These are phyloP conservation scores for Callionymus lyra DNA, from an alignment of 2,113 vertebrate genomes.

Conservation along the genomic window DNA sequence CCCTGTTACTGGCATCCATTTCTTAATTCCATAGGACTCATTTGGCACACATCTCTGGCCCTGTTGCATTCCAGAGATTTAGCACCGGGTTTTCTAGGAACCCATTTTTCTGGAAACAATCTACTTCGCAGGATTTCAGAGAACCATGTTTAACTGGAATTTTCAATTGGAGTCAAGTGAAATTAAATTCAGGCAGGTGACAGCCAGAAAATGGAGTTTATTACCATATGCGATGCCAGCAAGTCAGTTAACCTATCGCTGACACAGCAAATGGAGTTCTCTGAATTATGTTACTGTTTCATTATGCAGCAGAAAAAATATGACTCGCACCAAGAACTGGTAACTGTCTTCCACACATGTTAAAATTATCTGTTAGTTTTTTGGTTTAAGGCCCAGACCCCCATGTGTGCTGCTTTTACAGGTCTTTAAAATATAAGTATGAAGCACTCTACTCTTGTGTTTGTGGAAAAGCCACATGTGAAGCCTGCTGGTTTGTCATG, in stretches of 20 bases:
- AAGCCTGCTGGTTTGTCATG: constrained; percentile 57
- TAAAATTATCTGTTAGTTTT: constrained; percentile 41
- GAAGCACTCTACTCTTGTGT: constrained; percentile 59
- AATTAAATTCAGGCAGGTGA: constrained; percentile 18
- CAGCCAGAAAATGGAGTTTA: constrained; percentile 43
- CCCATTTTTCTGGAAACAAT: constrained; percentile 39
- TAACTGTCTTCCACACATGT: constrained; percentile 24
- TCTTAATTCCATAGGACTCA: constrained; percentile 39
- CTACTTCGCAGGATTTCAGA: constrained; percentile 30
- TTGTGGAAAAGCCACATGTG: constrained; percentile 62
- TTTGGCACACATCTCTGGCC: constrained; percentile 34
- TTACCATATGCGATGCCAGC: constrained; percentile 27
- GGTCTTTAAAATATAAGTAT: constrained; percentile 67
- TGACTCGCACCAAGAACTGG: constrained; percentile 5
- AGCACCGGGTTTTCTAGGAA: constrained; percentile 51
- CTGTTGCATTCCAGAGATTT: constrained; percentile 35
- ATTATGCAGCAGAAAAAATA: too few relatives aligned
- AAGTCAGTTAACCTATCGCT: constrained; percentile 31
- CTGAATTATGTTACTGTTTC: constrained; percentile 4
- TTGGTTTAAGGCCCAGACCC: constrained; percentile 53
- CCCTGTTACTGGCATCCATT: constrained; percentile 15
- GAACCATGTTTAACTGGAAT: constrained; percentile 36
- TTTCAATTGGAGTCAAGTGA: constrained; percentile 42
- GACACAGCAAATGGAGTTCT: constrained; percentile 6
- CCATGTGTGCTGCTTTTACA: constrained; percentile 61